phyloP scores from a whole-genome alignment of 2,797 vertebrate species.

The Dendrocincla fuliginosa region DNA sequence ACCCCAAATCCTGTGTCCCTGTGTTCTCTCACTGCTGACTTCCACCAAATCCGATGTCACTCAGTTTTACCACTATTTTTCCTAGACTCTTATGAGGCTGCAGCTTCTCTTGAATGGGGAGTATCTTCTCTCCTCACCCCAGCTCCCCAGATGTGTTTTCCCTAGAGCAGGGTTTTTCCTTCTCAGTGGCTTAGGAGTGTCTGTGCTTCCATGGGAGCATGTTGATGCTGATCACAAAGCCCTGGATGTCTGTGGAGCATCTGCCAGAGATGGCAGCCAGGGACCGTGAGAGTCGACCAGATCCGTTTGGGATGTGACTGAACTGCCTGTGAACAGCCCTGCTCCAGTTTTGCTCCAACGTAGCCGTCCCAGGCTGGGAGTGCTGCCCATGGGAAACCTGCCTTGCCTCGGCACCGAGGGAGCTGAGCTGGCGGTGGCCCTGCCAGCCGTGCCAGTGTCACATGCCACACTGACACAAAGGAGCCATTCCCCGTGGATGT shows the following conservation, averaged over 20 bases:
- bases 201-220: accelerated
- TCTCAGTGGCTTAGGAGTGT: accelerated
- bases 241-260: not conserved
- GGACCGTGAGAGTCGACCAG: not conserved
- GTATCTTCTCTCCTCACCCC: not conserved
- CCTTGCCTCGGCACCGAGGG: not conserved
- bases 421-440: not conserved
- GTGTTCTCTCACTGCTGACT: not conserved
- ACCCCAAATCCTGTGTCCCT: accelerated
- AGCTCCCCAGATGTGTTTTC: not conserved
- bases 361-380: not conserved
- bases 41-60: not conserved
- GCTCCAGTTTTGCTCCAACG: not conserved
- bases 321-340: not conserved
- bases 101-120: not conserved
- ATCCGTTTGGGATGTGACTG: not conserved
- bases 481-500: not conserved
- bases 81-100: accelerated
- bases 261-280: not conserved
- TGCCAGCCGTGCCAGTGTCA: not conserved
- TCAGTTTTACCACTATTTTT: not conserved
- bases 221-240: not conserved
- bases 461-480: not conserved
- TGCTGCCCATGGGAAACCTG: conserved; percentile 44
- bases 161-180: not conserved